These are phyloP conservation scores for Drosophila kikkawai DNA, from an alignment of 1,140 invertebrate genomes.

Conservation along the genomic window DNA sequence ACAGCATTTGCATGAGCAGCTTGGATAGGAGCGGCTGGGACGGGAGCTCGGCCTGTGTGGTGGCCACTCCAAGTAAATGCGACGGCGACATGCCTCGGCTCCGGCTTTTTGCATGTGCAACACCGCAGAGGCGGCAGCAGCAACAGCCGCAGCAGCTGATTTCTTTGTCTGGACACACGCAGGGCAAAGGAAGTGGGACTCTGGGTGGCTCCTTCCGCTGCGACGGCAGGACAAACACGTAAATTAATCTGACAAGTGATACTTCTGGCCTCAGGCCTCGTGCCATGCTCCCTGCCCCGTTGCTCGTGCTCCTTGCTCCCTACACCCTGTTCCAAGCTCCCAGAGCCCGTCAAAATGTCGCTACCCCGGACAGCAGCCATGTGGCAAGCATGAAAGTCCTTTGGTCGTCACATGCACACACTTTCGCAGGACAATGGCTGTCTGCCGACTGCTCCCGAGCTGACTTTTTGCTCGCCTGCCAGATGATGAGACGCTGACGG, in stretches of 20 bases:
- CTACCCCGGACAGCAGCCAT: conserved; percentile 77
- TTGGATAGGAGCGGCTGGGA: not conserved
- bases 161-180: conserved; percentile 64
- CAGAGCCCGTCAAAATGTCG: conserved; percentile 73
- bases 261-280: conserved; percentile 71
- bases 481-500: conserved; percentile 76
- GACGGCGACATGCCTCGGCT: conserved; percentile 66
- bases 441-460: conserved; percentile 54
- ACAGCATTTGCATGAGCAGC: conserved; percentile 45
- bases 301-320: conserved; percentile 6
- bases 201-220: conserved; percentile 57
- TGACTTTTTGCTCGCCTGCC: conserved; percentile 74
- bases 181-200: conserved; percentile 19
- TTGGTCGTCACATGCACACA: conserved; percentile 60
- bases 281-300: conserved; percentile 19
- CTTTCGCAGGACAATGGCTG: conserved; percentile 59
- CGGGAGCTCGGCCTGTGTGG: conserved; percentile 4
- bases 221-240: conserved; percentile 76
- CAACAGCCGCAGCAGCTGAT: conserved; percentile 65
- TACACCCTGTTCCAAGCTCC: conserved; percentile 3
- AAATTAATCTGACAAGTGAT: conserved; percentile 82
- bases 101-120: conserved; percentile 72
- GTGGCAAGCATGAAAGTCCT: conserved; percentile 81
- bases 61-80: conserved; percentile 70
- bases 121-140: conserved; percentile 62